Percentiles rank a stretch among this genome's conserved stretches.
Evolutionary conservation across 2,113 vertebrate species (phyloP).

Genomic region (Amia ocellicauda): DNA sequence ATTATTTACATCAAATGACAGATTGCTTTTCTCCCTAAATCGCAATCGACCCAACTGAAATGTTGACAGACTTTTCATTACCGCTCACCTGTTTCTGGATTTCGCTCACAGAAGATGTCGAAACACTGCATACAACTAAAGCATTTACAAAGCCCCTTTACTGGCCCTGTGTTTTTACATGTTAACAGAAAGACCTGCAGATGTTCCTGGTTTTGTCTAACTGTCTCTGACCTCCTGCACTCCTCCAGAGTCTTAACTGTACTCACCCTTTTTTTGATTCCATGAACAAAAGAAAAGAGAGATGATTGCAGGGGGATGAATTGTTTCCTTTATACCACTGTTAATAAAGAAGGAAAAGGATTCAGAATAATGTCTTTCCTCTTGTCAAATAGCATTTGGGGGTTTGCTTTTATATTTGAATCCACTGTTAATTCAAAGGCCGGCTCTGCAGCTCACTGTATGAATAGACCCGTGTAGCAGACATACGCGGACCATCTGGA

Average conservation of each 20-base stretch:
- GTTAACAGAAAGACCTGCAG: not conserved
- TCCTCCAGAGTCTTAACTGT: no score
- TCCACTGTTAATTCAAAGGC: not conserved
- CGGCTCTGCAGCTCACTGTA: not conserved
- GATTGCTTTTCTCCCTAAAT: no score
- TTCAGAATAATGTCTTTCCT: not conserved
- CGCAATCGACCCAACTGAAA: no score
- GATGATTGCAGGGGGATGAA: no score
- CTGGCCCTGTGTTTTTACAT: not conserved
- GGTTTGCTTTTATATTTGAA: not conserved
- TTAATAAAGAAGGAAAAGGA: not conserved
- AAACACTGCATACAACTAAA: not conserved
- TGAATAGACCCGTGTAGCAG: constrained; percentile 1
- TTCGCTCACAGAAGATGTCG: not conserved
- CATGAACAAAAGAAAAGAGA: no score
- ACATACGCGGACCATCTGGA: constrained; percentile 20
- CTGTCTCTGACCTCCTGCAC: not conserved
- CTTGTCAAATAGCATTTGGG: not conserved
- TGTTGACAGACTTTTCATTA: not conserved
- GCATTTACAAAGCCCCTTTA: not conserved
- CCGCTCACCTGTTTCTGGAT: not conserved
- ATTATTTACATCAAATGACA: no score
- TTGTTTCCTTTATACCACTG: not conserved
- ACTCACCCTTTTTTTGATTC: no score
- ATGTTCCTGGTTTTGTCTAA: not conserved